Evolutionary conservation across 2,797 vertebrate genomes (phyloP), one percentile per base, ranked within the genome.

Genomic region (Gymnoscopelus braueri): DNA sequence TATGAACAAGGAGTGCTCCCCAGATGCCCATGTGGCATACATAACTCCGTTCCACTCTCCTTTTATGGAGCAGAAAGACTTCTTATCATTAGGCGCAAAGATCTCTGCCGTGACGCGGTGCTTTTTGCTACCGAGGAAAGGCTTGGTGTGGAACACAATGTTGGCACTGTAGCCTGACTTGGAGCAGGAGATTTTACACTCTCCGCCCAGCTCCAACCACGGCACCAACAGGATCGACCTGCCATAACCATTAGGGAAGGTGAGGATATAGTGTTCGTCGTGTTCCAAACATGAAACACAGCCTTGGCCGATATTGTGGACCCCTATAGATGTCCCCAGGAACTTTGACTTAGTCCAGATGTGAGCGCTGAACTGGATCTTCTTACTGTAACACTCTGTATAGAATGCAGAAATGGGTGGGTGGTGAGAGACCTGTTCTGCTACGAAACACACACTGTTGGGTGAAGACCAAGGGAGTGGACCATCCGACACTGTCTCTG

Each of bases 261-360:
- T 99, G 86, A 99, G 94, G 85, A 99, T 97, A 84, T 99, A 99
- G 91, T 99, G 97, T 75, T 99, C 98, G 62, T 98, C 98, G 0
- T 99, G 89, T 75, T 99, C 98, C 62, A 98, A 92, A 93, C 97
- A 98, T 0, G 98, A 96, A 65, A 99, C 98, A 61, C 98, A 99
- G n/a, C 98, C 98, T 94, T 99, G 98, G 58, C 98, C 98, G 63
- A 99, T 99, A 87, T 98, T 98, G 92, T 99, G 98, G 62, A 99
- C 98, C 0, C 98, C 98, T 51, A 99, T 98, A 29, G 98, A 99
- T 97, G 99, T 99, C 67, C 98, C 98, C 54, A 99, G 90, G 88
- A 99, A 99, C 81, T 99, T 99, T 2, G 98, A 99, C 89, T 99
- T 99, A 53, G 98, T 99, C 98, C 98, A 99, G 91, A 99, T 99